These are phyloP conservation scores for Zygogramma bicolorata DNA, from an alignment of 2,888 invertebrate species.

Conservation along the genomic window DNA sequence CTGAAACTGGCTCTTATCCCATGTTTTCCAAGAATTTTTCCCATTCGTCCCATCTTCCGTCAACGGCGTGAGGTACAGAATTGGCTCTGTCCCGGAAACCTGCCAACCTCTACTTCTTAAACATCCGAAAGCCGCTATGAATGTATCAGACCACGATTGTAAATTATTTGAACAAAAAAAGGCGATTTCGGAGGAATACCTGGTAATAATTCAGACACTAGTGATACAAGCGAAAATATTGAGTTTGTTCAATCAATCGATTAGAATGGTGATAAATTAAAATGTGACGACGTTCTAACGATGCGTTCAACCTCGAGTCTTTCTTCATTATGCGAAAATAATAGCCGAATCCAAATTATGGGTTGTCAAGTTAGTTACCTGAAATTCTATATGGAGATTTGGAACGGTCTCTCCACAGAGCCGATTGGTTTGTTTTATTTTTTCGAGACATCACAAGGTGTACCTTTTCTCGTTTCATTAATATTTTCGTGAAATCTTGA, in stretches of 20 bases:
- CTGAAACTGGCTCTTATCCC: too few species aligned
- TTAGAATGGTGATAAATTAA: conserved; percentile 3
- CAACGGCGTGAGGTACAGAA: too few species aligned
- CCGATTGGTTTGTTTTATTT: neutral
- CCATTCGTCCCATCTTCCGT: too few species aligned
- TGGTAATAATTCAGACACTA: too few species aligned
- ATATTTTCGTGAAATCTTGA: neutral
- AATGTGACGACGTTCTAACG: conserved; percentile 10
- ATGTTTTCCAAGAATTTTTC: too few species aligned
- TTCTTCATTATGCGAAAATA: neutral
- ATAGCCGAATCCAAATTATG: neutral
- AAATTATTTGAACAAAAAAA: too few species aligned
- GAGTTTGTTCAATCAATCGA: conserved; percentile 11
- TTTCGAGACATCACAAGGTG: neutral
- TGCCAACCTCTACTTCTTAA: too few species aligned
- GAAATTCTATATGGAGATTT: neutral
- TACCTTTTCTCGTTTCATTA: neutral
- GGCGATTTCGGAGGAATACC: too few species aligned
- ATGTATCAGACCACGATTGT: too few species aligned
- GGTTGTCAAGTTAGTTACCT: neutral
- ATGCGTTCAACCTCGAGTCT: neutral
- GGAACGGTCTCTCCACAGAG: neutral
- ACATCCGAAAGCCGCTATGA: too few species aligned
- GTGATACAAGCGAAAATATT: neutral
- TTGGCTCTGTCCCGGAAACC: too few species aligned